phyloP scores from a whole-genome alignment of 2,113 vertebrate species.

The Barnardius zonarius region DNA sequence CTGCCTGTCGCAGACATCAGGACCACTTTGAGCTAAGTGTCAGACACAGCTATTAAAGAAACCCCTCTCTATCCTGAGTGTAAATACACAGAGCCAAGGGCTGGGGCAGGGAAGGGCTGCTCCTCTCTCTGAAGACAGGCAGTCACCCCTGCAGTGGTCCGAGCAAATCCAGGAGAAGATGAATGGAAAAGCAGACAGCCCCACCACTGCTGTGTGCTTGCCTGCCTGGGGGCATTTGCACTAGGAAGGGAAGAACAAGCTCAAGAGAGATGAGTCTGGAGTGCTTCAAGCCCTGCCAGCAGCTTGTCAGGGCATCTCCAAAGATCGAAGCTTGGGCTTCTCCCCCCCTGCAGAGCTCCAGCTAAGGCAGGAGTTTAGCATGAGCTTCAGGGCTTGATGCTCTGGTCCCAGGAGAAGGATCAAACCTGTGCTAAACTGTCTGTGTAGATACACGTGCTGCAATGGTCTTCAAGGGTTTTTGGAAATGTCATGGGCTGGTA shows the following conservation, averaged over 20 bases:
- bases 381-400: not conserved
- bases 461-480: not conserved
- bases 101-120: not conserved
- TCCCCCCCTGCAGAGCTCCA: not conserved
- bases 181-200: not conserved
- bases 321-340: not conserved
- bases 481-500: not conserved
- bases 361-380: not conserved
- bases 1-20: not conserved
- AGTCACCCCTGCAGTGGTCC: rapidly evolving
- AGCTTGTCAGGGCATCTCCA: not conserved
- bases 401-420: not conserved
- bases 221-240: not conserved
- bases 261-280: not conserved
- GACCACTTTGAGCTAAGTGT: not conserved
- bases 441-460: not conserved
- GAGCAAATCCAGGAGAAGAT: not conserved
- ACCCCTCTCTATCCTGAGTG: not conserved
- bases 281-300: not conserved
- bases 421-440: not conserved
- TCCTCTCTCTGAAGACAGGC: not conserved
- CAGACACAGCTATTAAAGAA: not conserved
- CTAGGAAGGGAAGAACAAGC: not conserved
- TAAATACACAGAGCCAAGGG: rapidly evolving
- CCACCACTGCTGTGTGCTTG: not conserved